Base-by-base conservation (phyloP, 2,797 vertebrate species). In the Phoeniculus purpureus region DNA sequence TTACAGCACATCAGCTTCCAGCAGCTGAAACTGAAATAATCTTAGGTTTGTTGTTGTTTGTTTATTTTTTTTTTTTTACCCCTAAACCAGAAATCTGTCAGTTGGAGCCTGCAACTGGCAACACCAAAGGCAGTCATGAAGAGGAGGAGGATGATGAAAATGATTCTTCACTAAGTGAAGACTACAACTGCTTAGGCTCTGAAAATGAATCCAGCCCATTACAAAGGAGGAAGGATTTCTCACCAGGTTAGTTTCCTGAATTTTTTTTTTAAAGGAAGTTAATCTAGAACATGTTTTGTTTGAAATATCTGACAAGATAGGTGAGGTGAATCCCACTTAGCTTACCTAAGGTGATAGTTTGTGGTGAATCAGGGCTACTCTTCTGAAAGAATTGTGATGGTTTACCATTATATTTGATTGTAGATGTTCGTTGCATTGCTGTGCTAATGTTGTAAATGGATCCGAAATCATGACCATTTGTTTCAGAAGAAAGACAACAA, bases 131-230 rank as follows among this genome's bases (percentile, higher is more conserved):
- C 4, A 17, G 12, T 56, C 0, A 0, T 50, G 68, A 81, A 34
- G 78, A 87, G 18, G 71, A 67, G 3, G 66, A 87, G 19, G 70
- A 92, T 8, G 73, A 70, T 43, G 86, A 58, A 51, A 89, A 37
- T 70, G 73, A 47, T 0, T 89, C 94, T 22, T 92, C 92, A 37
- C 43, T 48, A 21, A 92, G 78, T 79, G 92, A 95, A 11, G 85
- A 76, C 32, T 47, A 31, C 78, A 75, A 34, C 26, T 81, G 54
- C 29, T 87, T 90, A 75, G 70, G 15, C 10, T 81, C 89, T 68
- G 95, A 70, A 90, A 94, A 84, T 48, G 80, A 95, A 27, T 76
- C 81, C 32, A 66, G 8, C 5, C 56, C 55, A 52, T 25, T 71
- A 67, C 64, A 70, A 45, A 68, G 68, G 60, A 65, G 17, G 29